Percentiles rank a stretch among this genome's conserved stretches.
These are phyloP conservation scores for Drosophila burlai DNA, from an alignment of 1,140 invertebrate species.

Conservation along the genomic window DNA sequence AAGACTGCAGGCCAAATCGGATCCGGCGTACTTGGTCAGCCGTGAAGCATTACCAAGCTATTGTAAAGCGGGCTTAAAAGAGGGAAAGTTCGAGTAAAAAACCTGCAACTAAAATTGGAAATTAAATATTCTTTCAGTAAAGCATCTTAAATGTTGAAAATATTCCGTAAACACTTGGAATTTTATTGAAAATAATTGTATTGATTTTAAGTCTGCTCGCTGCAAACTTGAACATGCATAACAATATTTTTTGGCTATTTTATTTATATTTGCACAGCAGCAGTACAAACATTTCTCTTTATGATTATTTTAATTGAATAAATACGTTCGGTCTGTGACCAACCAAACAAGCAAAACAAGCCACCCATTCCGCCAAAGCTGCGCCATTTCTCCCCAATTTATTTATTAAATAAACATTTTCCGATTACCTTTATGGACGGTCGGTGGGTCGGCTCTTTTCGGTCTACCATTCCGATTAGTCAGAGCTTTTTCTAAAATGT, in stretches of 20 bases:
- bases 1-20: conserved; percentile 41
- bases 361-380: conserved; percentile 12
- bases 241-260: conserved; percentile 38
- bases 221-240: conserved; percentile 34
- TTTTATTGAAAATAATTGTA: conserved; percentile 43
- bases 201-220: conserved; percentile 33
- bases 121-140: conserved; percentile 3
- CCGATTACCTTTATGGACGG: conserved; percentile 43
- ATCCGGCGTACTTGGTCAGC: conserved; percentile 34
- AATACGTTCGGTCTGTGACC: conserved; percentile 37
- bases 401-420: conserved; percentile 76
- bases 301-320: conserved; percentile 72
- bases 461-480: conserved; percentile 40
- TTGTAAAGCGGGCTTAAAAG: conserved; percentile 22
- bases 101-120: conserved; percentile 58
- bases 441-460: conserved; percentile 19
- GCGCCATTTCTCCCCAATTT: conserved; percentile 64
- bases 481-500: conserved; percentile 42
- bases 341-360: conserved; percentile 1
- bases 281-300: conserved; percentile 50
- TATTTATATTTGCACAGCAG: conserved; percentile 41
- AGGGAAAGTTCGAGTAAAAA: conserved; percentile 34
- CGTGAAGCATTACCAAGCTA: conserved; percentile 37
- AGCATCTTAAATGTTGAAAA: not conserved
- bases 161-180: not conserved